Percentiles rank a stretch among this genome's conserved stretches.
Conservation (phyloP, 1,140 invertebrate species). For the Polypedilum pembai region DNA sequence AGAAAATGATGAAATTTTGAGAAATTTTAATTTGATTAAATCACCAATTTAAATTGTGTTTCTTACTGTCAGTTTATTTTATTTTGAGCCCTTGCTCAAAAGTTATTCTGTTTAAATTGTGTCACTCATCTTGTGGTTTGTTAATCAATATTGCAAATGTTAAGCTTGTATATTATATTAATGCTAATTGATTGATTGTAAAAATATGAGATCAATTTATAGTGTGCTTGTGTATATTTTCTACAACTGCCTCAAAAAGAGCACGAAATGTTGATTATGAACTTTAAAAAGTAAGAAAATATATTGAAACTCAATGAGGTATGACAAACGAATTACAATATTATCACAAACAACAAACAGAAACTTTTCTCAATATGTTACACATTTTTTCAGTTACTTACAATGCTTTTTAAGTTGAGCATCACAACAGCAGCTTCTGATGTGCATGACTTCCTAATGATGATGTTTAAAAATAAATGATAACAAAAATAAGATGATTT, state of each 20-base stretch:
- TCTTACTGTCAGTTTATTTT: too few species aligned
- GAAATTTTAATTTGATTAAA: too few species aligned
- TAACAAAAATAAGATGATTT: background rate
- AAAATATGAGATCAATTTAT: background rate
- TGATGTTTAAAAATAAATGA: too few species aligned
- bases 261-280: background rate
- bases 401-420: slow-evolving; percentile 25
- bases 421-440: slow-evolving; percentile 15
- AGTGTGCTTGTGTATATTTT: background rate
- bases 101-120: too few species aligned
- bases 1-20: too few species aligned
- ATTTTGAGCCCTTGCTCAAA: too few species aligned
- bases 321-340: slow-evolving; percentile 13
- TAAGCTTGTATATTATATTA: background rate
- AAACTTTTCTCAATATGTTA: background rate
- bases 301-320: background rate
- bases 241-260: background rate
- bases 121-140: background rate
- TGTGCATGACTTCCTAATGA: background rate
- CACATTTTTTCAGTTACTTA: background rate
- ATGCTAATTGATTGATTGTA: background rate
- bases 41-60: too few species aligned
- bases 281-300: too few species aligned
- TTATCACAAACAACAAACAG: background rate
- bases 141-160: background rate